Evolutionary conservation across 1,140 invertebrate genomes (phyloP), one percentile per base, ranked within the genome.

Genomic region (Mercenaria mercenaria): DNA sequence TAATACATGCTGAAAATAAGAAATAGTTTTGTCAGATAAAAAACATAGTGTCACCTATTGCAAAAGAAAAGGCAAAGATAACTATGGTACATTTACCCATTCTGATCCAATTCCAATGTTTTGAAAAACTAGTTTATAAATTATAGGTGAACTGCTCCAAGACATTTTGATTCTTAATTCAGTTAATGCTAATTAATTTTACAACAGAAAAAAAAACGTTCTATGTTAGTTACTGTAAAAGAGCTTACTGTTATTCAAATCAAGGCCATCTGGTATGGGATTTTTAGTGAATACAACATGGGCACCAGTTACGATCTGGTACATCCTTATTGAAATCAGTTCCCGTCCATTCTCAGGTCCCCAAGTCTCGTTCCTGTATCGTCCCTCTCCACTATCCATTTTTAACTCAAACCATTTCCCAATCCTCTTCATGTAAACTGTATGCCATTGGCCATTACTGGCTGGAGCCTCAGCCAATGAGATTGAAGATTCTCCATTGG

Each of bases 381-480:
- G 96, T 0, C 99, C 99, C 96, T 99, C 99, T 2, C 99, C 99
- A 20, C 98, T 98, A 95, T 99, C 99, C 61, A 99, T 96, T 94
- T 98, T 98, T 64, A 99, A 95, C 18, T 98, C 98, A n/a, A 99
- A 98, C 10, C 98, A 98, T 50, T 98, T 99, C 50, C 99, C 99
- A 92, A 98, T 99, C 86, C 99, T 97, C 26, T 93, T 88, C 72
- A 96, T 88, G 34, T 98, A 97, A 0, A 99, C 98, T 13, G 98
- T 98, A 95, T 99, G 99, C 99, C 99, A 99, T 93, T 99, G 98
- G 18, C 99, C 99, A 96, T 99, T 99, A 94, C 99, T 98, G 0
- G 99, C 98, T 2, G 97, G 97, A 23, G 99, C 97, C 43, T 98
- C 97, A 82, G 98, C 98, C 18, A 99, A 96, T 97, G 98, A 99